Conservation (phyloP, 2,113 vertebrate species). For the Calypte anna region DNA sequence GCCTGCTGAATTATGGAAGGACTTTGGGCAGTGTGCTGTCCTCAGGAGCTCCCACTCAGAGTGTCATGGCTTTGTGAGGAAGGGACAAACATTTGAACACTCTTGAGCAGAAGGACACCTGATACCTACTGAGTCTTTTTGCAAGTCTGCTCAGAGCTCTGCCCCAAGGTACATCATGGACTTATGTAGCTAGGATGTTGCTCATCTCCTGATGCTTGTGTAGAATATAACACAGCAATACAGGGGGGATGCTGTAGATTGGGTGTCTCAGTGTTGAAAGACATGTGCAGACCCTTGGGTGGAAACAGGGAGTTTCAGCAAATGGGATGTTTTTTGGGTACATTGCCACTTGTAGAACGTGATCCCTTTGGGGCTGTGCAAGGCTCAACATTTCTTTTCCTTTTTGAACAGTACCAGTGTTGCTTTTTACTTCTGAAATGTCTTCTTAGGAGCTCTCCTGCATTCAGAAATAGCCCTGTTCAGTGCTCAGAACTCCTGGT, state of each 20-base stretch:
- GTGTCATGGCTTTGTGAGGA: not conserved
- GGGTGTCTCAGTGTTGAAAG: fast-evolving
- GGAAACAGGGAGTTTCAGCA: not conserved
- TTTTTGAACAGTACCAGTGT: not conserved
- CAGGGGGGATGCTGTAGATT: fast-evolving
- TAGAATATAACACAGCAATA: not conserved
- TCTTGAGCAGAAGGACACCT: not conserved
- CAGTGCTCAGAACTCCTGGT: not conserved
- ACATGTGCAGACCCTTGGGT: not conserved
- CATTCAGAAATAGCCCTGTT: not conserved
- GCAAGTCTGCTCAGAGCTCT: not conserved
- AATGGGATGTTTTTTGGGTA: not conserved
- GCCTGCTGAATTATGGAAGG: not conserved
- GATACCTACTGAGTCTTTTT: not conserved
- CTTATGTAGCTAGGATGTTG: not conserved
- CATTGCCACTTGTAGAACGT: not conserved
- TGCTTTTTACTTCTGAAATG: not conserved
- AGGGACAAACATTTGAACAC: not conserved
- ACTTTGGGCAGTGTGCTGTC: not conserved
- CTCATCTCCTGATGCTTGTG: not conserved
- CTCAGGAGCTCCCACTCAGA: not conserved
- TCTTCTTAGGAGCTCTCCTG: not conserved
- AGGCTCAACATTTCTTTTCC: not conserved
- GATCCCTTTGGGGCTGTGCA: not conserved
- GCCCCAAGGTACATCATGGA: not conserved